Conservation (phyloP, 2,797 vertebrate genomes). For the Orestias chungarensis region DNA sequence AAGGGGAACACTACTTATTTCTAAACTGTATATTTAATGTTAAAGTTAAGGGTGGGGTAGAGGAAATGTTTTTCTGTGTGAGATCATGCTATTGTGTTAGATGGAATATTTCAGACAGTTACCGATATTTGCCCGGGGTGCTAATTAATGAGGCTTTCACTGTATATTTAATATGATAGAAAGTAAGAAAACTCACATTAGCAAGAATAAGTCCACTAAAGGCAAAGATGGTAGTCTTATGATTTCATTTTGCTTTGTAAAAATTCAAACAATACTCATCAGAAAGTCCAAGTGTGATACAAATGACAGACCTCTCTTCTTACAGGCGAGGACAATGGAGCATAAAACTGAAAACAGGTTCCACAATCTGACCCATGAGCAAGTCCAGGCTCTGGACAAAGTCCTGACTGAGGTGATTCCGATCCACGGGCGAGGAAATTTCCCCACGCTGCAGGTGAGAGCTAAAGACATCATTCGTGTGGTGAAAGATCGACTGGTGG, state of each 20-base stretch:
- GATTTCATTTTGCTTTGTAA: background rate
- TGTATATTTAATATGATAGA: background rate
- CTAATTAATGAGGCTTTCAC: background rate
- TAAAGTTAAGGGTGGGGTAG: no score
- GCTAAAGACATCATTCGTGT: slow-evolving; percentile 91
- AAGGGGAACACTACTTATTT: background rate
- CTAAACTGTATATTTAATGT: no score
- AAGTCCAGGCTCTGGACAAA: slow-evolving; percentile 90
- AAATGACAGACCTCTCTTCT: slow-evolving; percentile 33
- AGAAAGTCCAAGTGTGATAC: slow-evolving; percentile 26
- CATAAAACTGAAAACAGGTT: slow-evolving; percentile 80
- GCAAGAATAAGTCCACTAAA: slow-evolving; percentile 2
- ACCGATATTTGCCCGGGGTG: background rate
- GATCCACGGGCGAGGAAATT: slow-evolving; percentile 94
- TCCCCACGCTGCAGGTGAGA: slow-evolving; percentile 94
- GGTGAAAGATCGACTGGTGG: slow-evolving; percentile 87
- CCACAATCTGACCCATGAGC: slow-evolving; percentile 90
- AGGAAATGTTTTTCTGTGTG: background rate
- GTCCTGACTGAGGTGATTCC: slow-evolving; percentile 92
- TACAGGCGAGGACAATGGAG: slow-evolving; percentile 66
- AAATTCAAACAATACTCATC: slow-evolving; percentile 11
- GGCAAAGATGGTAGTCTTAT: background rate
- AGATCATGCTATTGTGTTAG: background rate
- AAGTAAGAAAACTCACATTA: background rate
- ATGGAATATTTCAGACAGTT: background rate